Evolutionary conservation across 92 coral and sea anemone genomes (phyloP), one percentile per base, ranked within the genome.

Genomic region (Scolanthus callimorphus): DNA sequence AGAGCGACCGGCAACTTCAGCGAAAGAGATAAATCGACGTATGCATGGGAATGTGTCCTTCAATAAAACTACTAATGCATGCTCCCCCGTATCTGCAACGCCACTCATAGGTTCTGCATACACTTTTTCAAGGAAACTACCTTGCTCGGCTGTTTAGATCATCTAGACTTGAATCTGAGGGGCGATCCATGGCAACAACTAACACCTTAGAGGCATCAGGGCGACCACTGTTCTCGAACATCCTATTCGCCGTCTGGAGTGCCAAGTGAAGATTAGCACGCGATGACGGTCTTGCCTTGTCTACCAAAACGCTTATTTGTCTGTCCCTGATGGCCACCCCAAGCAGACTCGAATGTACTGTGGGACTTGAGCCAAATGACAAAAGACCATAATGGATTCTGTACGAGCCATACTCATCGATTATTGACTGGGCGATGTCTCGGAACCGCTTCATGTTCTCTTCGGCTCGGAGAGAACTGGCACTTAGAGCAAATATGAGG

Each of bases 401-500:
- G 8, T 64, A 49, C 12, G 72, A 55, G 10, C 86, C 86, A 48
- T 80, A 60, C 55, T 76, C 50, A 34, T 80, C 80, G 22, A 80
- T 55, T 26, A 80, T 65, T 3, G 86, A 72, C 24, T 63, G 63
- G n/a, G 66, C 59, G 46, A 74, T 44, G 48, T 80, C 70, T 41
- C 66, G 57, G 80, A 72, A 62, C n/a, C 38, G 51, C 61, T 52
- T 76, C 58, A 64, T 72, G 77, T 77, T 87, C 27, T 41, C 49
- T 25, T 68, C 83, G 12, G 80, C 62, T 24, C 74, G 68, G 20
- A 70, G 45, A 38, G 80, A 77, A 20, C 76, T 63, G 24, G 95
- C 86, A 25, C 82, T 74, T 23, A 81, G 46, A 2, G 90, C 86
- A 43, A 88, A 88, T 39, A 67, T 81, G 20, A 88, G 67, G 70